Evolutionary conservation across 2,113 vertebrate species (phyloP).

Genomic region (Chamaetylas fuelleborni): DNA sequence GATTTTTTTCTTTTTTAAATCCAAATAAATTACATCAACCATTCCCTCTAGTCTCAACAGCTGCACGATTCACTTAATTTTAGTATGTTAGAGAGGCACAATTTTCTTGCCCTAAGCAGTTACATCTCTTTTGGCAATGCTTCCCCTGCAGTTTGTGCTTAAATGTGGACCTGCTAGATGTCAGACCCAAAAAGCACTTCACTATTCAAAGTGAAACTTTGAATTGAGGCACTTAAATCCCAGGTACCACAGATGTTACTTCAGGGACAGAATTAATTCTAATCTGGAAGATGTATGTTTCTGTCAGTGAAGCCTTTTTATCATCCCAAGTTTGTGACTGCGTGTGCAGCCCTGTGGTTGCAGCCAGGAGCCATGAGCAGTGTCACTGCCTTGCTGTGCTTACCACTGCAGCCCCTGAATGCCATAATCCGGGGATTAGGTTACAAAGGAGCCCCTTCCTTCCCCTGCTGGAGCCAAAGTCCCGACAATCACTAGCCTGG

Average conservation of each 20-base stretch:
- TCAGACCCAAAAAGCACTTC: neutral
- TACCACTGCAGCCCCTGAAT: neutral
- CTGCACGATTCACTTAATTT: neutral
- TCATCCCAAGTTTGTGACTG: neutral
- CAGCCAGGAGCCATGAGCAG: neutral
- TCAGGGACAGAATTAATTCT: neutral
- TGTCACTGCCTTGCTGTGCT: neutral
- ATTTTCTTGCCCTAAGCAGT: neutral
- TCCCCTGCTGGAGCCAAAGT: neutral
- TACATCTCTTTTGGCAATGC: neutral
- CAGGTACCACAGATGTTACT: neutral
- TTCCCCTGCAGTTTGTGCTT: neutral
- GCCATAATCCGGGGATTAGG: neutral
- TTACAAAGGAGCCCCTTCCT: neutral
- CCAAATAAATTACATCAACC: constrained; percentile 21
- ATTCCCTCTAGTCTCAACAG: neutral
- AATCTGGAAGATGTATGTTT: neutral
- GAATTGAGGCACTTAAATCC: neutral
- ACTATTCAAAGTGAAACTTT: neutral
- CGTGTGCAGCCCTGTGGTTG: accelerated
- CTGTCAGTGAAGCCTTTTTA: neutral
- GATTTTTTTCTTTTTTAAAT: neutral
- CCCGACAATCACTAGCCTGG: neutral
- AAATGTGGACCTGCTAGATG: neutral
- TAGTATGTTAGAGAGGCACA: neutral